phyloP scores from a whole-genome alignment of 2,797 vertebrate genomes.

The Notamacropus eugenii region DNA sequence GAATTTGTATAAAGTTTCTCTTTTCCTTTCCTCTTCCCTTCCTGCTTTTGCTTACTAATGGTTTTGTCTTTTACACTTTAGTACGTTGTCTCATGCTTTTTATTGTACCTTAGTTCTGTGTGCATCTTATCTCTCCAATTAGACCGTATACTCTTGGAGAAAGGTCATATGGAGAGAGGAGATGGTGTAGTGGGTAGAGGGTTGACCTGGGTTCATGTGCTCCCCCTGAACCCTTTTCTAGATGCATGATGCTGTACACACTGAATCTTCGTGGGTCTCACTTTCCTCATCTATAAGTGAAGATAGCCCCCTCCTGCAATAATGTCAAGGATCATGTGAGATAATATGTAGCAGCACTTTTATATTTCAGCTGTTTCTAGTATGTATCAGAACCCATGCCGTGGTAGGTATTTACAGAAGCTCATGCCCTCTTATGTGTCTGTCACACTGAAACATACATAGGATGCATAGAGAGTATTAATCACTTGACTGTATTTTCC shows the following conservation, averaged over 20 bases:
- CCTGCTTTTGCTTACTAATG: neutral
- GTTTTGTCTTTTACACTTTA: neutral
- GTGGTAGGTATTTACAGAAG: neutral
- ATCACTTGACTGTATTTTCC: neutral
- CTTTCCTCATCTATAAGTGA: neutral
- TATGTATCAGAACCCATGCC: neutral
- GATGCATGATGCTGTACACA: neutral
- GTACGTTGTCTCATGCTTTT: neutral
- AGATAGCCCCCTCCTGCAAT: neutral
- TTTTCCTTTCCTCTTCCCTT: neutral
- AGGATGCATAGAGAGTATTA: neutral
- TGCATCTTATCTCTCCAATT: neutral
- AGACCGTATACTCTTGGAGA: neutral
- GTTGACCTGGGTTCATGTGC: neutral
- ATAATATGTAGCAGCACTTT: neutral
- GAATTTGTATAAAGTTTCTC: neutral
- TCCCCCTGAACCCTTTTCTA: neutral
- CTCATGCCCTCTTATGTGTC: neutral
- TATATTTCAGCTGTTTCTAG: neutral
- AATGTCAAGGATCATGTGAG: neutral
- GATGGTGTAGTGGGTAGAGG: neutral
- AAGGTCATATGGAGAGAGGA: neutral
- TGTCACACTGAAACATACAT: neutral
- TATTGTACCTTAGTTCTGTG: neutral
- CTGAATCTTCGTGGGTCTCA: too few relatives aligned